Base-by-base conservation (phyloP, 2,797 vertebrate genomes). In the Echiichthys vipera region DNA sequence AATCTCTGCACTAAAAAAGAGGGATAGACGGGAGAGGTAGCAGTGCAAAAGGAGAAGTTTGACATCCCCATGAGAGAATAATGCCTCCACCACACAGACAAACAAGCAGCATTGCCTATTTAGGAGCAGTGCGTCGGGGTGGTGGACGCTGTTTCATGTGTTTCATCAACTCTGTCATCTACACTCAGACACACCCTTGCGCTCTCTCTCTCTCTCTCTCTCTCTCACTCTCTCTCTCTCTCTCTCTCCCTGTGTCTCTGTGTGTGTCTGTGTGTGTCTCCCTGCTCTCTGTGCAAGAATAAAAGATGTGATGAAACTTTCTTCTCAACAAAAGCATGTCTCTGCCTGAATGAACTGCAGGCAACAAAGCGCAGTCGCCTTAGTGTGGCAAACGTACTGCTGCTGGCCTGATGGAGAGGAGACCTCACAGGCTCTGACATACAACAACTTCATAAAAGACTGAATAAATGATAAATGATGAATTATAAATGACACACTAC, bases 31-130 rank as follows among this genome's bases (percentile, higher is more conserved):
- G 43, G 24, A 32, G 24, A 22, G 36, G 49, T 20, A n/a, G n/a
- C 7, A 25, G 62, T 2, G 3, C 29, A 20, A 22, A 43, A 24
- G 20, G 5, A 54, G 53, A 57, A 47, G 40, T 4, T 36, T 27
- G 34, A 34, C 57, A 53, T 58, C 74, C 56, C 50, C 70, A 43
- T 54, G 66, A 69, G 51, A 75, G 65, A 76, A 80, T 42, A 70
- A 58, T 40, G 45, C 64, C 64, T 69, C 47, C 70, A 17, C 77
- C 7, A n/a, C 65, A 77, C 57, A 58, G 56, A 72, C 36, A 74
- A 80, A 84, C 61, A 71, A 62, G 65, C 74, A 59, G 66, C 84
- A 84, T 91, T 93, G 75, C 92, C 93, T 93, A 92, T 93, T 93
- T 93, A 90, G 92, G 93, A 89, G 71, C 59, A 74, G 49, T 18